Evolutionary conservation across 2,113 vertebrate species (phyloP), one percentile per base, ranked within the genome.

Genomic region (Bos indicus): DNA sequence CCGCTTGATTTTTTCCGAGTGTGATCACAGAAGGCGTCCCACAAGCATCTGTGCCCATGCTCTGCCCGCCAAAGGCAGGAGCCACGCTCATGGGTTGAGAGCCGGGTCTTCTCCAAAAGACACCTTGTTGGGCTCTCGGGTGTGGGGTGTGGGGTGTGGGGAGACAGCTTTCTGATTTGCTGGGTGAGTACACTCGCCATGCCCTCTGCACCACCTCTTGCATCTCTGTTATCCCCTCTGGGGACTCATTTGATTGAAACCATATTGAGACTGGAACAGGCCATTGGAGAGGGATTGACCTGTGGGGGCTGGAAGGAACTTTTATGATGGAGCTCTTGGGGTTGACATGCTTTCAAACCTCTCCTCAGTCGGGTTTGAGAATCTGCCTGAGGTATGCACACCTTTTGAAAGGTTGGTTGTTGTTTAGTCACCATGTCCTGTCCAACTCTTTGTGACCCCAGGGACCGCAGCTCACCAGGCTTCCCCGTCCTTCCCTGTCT

Each of bases 1-100:
- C 98, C 98, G 21, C 98, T 98, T 97, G 98, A 98, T 98, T 98
- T 98, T 98, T 99, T 98, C 99, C 97, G 77, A 98, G 98, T 98
- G 98, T 96, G 95, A 98, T 99, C 98, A 98, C 97, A 95, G 98
- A 96, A 84, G 16, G 90, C 95, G 56, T 98, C 96, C 98, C 97
- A 92, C 96, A 96, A 97, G 97, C 19, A 88, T 98, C 98, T 97
- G 96, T 84, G 96, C 43, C 83, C 11, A 1, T 36, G 19, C 60
- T 90, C 95, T 92, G 88, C 9, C 82, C 17, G 84, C 98, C 98
- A 91, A 96, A 96, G 95, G 97, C 98, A 26, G 91, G 95, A 96
- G 81, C 92, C 6, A 10, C 94, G 91, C 97, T 95, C 97, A 16
- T 94, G 92, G 98, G 60, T 91, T 3, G 26, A 82, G 84, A 90